Evolutionary conservation across 2,113 vertebrate genomes (phyloP), one percentile per base, ranked within the genome.

Genomic region (Buteo buteo): DNA sequence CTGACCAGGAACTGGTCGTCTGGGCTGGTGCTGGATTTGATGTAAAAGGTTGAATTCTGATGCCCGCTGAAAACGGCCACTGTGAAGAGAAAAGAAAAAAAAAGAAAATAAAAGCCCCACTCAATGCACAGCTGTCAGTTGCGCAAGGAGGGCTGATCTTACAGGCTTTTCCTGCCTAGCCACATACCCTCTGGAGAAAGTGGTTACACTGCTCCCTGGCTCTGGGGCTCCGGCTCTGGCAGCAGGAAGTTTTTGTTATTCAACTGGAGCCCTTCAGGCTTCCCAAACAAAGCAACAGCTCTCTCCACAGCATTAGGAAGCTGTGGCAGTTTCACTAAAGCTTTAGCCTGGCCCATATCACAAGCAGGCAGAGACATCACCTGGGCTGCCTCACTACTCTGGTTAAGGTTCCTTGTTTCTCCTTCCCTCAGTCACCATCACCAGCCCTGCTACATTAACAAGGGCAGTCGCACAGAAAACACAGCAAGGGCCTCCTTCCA

Each of bases 1-100:
- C 99, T 99, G 95, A 99, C 95, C 95, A 99, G 97, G 96, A 99
- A 99, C 98, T 99, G 99, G 95, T 99, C 98, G 31, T 99, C 99
- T 20, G 99, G 99, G 96, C 99, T 99, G 36, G 99, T 96, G 38
- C 98, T 98, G 95, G 99, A 99, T 96, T 99, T 99, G 10, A 99
- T 88, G 65, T 99, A 99, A 96, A 99, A 99, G 1, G 99, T 99
- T 55, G 99, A 99, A 97, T 99, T 99, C 93, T 99, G 98, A 93
- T 99, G 99, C 72, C 99, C 99, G 34, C 80, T 99, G 97, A 99
- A 99, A 82, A 98, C 74, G 1, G 98, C 97, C 96, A 99, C 99
- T 99, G 97, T 28, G 45, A 93, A 79, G 26, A 55, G 78, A 92
- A 74, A 96, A 61, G 47, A 32, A 17, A 72, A 93, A 95, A 25